These are phyloP conservation scores for Temnothorax nylanderi DNA, from an alignment of 1,140 invertebrate species.

Conservation along the genomic window DNA sequence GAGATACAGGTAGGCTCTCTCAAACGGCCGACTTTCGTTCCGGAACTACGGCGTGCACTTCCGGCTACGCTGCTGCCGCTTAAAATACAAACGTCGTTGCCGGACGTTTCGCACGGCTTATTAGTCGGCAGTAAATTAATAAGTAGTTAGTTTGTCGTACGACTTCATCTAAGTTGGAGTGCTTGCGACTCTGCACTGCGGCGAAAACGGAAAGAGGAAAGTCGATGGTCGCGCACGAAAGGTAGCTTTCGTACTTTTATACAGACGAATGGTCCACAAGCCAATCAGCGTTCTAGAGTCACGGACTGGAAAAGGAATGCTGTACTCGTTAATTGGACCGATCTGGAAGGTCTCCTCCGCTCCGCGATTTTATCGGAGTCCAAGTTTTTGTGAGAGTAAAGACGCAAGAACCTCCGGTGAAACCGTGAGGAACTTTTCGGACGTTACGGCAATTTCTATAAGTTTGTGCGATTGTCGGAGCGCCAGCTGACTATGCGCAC, in stretches of 20 bases:
- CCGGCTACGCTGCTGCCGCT: not conserved
- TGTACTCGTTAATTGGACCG: slow-evolving; percentile 74
- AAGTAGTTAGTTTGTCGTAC: slow-evolving; percentile 56
- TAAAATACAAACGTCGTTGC: slow-evolving; percentile 10
- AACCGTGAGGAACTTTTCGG: slow-evolving; percentile 54
- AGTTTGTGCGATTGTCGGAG: not conserved
- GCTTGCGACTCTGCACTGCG: not conserved
- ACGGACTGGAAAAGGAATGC: slow-evolving; percentile 62
- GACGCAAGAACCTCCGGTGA: slow-evolving; percentile 51
- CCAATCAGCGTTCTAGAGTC: slow-evolving; percentile 72
- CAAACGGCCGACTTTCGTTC: slow-evolving; percentile 20
- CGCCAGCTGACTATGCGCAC: not conserved
- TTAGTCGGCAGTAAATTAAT: slow-evolving; percentile 72
- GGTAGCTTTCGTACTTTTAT: slow-evolving; percentile 24
- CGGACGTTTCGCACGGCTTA: slow-evolving; percentile 28
- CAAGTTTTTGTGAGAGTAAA: slow-evolving; percentile 18
- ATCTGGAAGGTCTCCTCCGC: slow-evolving; percentile 52
- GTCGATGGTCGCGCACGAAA: not conserved
- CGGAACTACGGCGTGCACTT: not conserved
- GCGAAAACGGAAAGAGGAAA: not conserved
- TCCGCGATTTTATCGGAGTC: slow-evolving; percentile 6
- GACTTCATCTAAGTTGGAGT: slow-evolving; percentile 60
- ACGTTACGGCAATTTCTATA: slow-evolving; percentile 24
- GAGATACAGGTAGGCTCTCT: not conserved
- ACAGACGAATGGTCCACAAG: slow-evolving; percentile 30